phyloP scores from a whole-genome alignment of 2,797 vertebrate genomes.

The Diplodus puntazzo region DNA sequence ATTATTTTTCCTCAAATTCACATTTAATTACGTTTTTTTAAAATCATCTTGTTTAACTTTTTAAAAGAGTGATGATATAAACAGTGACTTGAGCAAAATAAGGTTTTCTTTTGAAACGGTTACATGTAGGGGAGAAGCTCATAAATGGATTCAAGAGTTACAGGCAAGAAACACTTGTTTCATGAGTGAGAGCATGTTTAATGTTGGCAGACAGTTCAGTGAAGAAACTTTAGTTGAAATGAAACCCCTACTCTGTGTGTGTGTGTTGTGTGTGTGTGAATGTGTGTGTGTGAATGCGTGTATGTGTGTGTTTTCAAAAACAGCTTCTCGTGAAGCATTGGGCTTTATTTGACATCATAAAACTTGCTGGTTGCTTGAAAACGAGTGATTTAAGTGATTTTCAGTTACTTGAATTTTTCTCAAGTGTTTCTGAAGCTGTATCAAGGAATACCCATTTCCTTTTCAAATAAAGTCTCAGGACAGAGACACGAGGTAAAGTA shows the following conservation, averaged over 20 bases:
- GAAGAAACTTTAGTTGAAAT: not conserved
- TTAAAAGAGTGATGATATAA: not conserved
- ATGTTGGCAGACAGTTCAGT: not conserved
- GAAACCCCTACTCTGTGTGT: not conserved
- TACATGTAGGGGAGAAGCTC: not conserved
- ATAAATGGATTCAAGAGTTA: not conserved
- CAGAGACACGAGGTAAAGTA: not conserved
- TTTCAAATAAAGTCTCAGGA: not conserved
- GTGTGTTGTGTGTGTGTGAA: not conserved
- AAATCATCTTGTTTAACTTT: not conserved
- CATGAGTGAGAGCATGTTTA: not conserved
- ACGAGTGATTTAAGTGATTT: not conserved
- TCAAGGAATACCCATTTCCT: not conserved
- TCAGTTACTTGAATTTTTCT: not conserved
- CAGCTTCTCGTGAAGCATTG: not conserved
- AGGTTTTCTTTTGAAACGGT: conserved; percentile 2
- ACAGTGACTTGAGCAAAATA: not conserved
- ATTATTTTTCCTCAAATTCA: conserved; percentile 29
- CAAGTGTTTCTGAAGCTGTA: not conserved
- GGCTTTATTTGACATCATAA: conserved; percentile 5
- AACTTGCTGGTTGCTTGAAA: not conserved
- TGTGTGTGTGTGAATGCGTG: too few species aligned
- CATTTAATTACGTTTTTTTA: conserved; percentile 3
- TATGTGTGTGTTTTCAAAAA: not conserved
- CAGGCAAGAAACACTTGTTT: not conserved